Percentiles rank a stretch among this genome's conserved stretches.
phyloP scores from a whole-genome alignment of 2,888 invertebrate species.

The Diarsia mendica region DNA sequence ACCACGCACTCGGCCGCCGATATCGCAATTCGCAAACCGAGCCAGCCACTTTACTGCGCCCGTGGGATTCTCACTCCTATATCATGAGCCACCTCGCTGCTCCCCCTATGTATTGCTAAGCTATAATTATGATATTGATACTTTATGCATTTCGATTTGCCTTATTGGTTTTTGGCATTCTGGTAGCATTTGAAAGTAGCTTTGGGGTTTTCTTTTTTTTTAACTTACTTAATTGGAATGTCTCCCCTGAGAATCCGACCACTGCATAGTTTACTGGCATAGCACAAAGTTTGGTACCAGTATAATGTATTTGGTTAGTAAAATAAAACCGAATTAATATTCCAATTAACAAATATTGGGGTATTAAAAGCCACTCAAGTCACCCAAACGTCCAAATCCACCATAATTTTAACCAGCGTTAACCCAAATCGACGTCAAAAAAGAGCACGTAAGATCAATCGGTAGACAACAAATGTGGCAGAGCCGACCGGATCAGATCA shows the following conservation, averaged over 20 bases:
- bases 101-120: slow-evolving; percentile 52
- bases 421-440: slow-evolving; percentile 54
- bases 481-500: slow-evolving; percentile 66
- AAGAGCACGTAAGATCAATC: slow-evolving; percentile 65
- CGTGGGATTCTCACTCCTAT: slow-evolving; percentile 75
- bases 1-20: slow-evolving; percentile 61
- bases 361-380: slow-evolving; percentile 3
- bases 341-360: not conserved
- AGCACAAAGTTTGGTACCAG: not conserved
- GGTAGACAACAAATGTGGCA: slow-evolving; percentile 62
- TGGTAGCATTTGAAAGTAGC: not conserved
- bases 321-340: not conserved
- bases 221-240: not conserved
- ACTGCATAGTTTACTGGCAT: not conserved
- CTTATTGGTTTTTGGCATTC: slow-evolving; percentile 7
- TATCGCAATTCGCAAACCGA: slow-evolving; percentile 76
- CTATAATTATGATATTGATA: slow-evolving; percentile 59
- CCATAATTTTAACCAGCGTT: slow-evolving; percentile 28
- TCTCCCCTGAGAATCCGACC: too few species aligned
- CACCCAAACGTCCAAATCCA: slow-evolving; percentile 22
- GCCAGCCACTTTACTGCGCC: slow-evolving; percentile 79
- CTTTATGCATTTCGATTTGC: slow-evolving; percentile 49
- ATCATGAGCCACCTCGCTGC: slow-evolving; percentile 64
- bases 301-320: not conserved
- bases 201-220: not conserved